Evolutionary conservation across 2,113 vertebrate genomes (phyloP).

Genomic region (Elanus axillaris): DNA sequence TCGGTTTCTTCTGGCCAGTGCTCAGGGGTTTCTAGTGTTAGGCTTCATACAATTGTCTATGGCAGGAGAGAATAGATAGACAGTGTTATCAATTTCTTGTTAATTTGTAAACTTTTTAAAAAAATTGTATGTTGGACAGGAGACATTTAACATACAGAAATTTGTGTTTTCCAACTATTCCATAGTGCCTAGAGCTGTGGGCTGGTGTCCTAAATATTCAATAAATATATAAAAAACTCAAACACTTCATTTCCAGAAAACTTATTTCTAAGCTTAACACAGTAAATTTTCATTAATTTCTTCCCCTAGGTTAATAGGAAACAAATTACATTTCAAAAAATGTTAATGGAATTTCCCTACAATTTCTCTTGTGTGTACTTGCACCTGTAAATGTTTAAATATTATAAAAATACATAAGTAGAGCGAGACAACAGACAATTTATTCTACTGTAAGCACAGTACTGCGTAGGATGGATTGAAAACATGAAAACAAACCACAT

Average conservation of each 20-base stretch:
- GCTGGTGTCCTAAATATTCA: background rate
- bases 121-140: background rate
- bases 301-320: constrained; percentile 48
- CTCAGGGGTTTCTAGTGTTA: background rate
- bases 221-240: background rate
- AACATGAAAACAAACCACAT: background rate
- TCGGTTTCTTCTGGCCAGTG: background rate
- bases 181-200: background rate
- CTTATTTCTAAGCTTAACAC: constrained; percentile 11
- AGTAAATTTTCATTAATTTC: constrained; percentile 52
- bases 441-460: background rate
- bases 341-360: constrained; percentile 11
- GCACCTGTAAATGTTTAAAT: background rate
- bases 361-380: background rate
- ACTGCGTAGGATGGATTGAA: background rate
- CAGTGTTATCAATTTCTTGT: background rate
- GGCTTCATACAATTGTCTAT: background rate
- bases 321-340: constrained; percentile 35
- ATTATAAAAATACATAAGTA: background rate
- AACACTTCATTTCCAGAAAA: constrained; percentile 23
- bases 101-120: background rate
- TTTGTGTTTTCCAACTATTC: background rate
- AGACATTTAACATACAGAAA: background rate
- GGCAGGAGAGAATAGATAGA: background rate
- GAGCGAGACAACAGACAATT: background rate